Base-by-base conservation (phyloP, 2,888 invertebrate species). In the Allolobophora icterica region DNA sequence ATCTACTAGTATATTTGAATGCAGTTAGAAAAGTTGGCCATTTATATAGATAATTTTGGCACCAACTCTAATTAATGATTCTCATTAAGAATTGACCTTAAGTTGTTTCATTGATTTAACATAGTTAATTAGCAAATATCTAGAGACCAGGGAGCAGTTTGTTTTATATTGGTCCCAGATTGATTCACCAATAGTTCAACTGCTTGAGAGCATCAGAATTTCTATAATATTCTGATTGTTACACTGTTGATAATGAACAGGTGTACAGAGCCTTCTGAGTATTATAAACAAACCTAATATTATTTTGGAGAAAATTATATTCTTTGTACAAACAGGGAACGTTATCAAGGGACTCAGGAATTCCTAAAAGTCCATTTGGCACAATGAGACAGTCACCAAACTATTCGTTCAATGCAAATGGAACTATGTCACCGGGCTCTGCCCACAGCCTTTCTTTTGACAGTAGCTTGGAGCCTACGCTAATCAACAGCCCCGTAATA, bases 401-500 rank as follows among this genome's bases (percentile, higher is more conserved):
- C 52, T 89, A 89, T 33, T 33, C 52, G 4, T 92, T 90, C 90
- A 91, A 93, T 90, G 92, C 96, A 92, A 96, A 96, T 92, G 96
- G 96, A 84, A 95, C 95, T 89, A 95, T 96, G 94, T 96, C 96
- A 0, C 96, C 96, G 8, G 96, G 96, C 87, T 95, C 95, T 91
- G 94, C 95, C 94, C 94, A 95, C 94, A 95, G 95, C 92, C 93
- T 95, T 92, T 94, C 95, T 17, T 95, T 95, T 92, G 96, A 95
- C 92, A 94, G 94, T 89, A 93, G 93, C 89, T 93, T 94, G 93
- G 95, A 95, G 91, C 93, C 94, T 19, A 97, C 97, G 33, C 96
- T 99, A 93, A 97, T 98, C 3, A 97, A 97, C 94, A 98, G 98
- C 93, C 99, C 99, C 0, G 96, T 97, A 24, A 96, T 97, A 89